Base-by-base conservation (phyloP, 2,888 invertebrate species). In the Heliconius charithonia region DNA sequence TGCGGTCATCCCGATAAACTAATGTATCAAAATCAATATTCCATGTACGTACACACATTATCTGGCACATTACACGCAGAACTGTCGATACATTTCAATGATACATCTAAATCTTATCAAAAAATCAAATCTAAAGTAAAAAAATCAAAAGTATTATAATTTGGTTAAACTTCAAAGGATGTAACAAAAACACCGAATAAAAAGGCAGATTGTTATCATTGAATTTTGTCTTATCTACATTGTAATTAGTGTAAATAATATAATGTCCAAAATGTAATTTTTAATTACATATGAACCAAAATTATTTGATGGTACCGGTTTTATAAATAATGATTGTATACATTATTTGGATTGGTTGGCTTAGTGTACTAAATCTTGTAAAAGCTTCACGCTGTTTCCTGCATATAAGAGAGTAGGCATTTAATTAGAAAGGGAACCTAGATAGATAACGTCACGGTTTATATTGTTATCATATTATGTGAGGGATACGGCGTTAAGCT, bases 31-130 rank as follows among this genome's bases (percentile, higher is more conserved):
- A 51, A 16, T 51, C 19, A 70, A 45, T 19, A 70, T 51, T 66
- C 7, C 45, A 7, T 27, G 27, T 19, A 25, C 19, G 45, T 22
- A 51, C 27, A 27, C 45, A 27, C 0, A 16, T 29, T 71, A 27
- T 56, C 51, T 29, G 4, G 29, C 4, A 37, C n/a, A 59, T 56
- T 27, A 72, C 59, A 72, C 59, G 25, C 32, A 32, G 16, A 72
- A 32, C 2, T 16, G n/a, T 59, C 22, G 59, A 72, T 59, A 59
- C 59, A 72, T 59, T 72, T 72, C 29, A 32, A n/a, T 37, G 72
- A 72, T 72, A 59, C 37, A 16, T 25, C 1, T n/a, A 25, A 72
- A 72, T 72, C 59, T 72, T 72, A 72, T 72, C 72, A 16, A 19
- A 19, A 51, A 7, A 51, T 51, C 51, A 7, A 51, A 51, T 51